These are phyloP conservation scores for Pimpla rufipes DNA, from an alignment of 2,888 invertebrate species.

Conservation along the genomic window DNA sequence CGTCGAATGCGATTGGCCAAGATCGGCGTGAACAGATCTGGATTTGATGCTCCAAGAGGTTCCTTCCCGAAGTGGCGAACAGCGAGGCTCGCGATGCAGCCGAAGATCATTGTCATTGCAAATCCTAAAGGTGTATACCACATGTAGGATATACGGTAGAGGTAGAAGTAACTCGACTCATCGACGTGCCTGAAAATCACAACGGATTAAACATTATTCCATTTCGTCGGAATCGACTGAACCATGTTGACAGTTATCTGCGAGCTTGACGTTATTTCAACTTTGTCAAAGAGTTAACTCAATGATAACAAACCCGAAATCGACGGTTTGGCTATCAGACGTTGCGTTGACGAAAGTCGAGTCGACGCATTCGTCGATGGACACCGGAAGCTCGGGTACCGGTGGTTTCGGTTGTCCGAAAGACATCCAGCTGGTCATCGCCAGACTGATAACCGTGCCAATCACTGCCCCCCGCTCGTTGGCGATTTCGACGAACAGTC, in stretches of 20 bases:
- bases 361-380: too few relatives aligned
- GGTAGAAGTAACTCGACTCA: constrained; percentile 86
- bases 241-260: too few relatives aligned
- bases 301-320: too few relatives aligned
- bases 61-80: constrained; percentile 78
- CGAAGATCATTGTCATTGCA: constrained; percentile 86
- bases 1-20: constrained; percentile 85
- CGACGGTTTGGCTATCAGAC: too few relatives aligned
- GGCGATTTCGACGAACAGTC: constrained; percentile 90
- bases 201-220: neutral
- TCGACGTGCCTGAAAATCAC: constrained; percentile 58
- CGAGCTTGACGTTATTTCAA: too few relatives aligned
- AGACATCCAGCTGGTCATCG: constrained; percentile 71
- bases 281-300: too few relatives aligned
- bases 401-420: constrained; percentile 75
- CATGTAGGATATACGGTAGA: constrained; percentile 90
- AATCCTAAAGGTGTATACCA: constrained; percentile 89
- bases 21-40: constrained; percentile 87
- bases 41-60: constrained; percentile 85
- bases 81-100: constrained; percentile 82
- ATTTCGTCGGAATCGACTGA: constrained; percentile 92
- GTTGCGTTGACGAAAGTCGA: too few relatives aligned
- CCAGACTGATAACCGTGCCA: constrained; percentile 73
- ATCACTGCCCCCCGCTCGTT: constrained; percentile 86
- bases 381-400: too few relatives aligned